A percentile compares a stretch with the other conserved stretches of the same genome.
Conservation (phyloP, 2,888 invertebrate species). For the Patella pellucida region DNA sequence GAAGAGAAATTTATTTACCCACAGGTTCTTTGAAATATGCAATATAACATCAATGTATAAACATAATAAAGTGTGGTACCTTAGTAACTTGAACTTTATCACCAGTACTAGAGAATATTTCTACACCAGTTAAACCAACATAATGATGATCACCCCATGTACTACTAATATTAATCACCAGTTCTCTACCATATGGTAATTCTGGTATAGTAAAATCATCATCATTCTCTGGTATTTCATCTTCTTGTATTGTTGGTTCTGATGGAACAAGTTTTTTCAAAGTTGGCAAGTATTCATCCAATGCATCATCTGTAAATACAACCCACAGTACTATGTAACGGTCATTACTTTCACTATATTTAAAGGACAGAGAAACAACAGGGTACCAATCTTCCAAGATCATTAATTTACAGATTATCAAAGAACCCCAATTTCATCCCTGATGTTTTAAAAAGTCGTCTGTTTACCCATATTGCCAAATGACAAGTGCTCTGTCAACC, state of each 20-base stretch:
- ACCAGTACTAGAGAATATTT: slow-evolving; percentile 80
- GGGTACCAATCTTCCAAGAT: no score
- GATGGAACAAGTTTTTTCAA: slow-evolving; percentile 39
- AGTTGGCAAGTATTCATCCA: slow-evolving; percentile 63
- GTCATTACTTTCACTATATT: no score
- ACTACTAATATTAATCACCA: slow-evolving; percentile 78
- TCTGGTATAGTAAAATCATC: slow-evolving; percentile 81
- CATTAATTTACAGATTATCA: no score
- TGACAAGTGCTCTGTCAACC: no score
- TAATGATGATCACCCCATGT: slow-evolving; percentile 87
- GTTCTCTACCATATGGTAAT: slow-evolving; percentile 79
- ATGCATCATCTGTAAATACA: slow-evolving; percentile 55
- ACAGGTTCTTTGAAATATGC: no score
- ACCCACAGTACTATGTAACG: no score
- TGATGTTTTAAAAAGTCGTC: no score
- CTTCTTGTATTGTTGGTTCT: slow-evolving; percentile 45
- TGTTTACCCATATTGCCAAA: no score
- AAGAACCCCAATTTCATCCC: no score
- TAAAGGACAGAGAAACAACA: no score
- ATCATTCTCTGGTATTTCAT: slow-evolving; percentile 39
- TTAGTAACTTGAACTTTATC: slow-evolving; percentile 76
- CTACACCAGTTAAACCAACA: slow-evolving; percentile 84
- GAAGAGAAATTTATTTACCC: no score
- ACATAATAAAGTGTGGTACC: slow-evolving; percentile 70
- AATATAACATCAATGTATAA: no score